Percentiles rank a stretch among this genome's conserved stretches.
Evolutionary conservation across 2,113 vertebrate species (phyloP).

Genomic region (Elephas maximus): DNA sequence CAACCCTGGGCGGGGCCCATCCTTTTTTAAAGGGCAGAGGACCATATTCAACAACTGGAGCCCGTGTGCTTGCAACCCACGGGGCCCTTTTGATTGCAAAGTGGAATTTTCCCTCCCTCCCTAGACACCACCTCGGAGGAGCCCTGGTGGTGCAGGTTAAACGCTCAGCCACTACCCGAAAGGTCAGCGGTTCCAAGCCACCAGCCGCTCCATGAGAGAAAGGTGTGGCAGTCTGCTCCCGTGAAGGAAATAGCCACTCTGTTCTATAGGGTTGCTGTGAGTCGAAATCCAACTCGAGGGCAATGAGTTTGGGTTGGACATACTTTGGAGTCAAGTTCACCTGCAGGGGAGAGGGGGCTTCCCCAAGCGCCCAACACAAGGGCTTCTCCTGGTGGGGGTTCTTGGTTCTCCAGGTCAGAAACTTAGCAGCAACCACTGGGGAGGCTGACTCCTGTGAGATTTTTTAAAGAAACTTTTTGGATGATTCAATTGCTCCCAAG

Average conservation of each 20-base stretch:
- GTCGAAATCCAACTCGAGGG: too few species aligned
- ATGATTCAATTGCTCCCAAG: not conserved
- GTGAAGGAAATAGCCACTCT: too few species aligned
- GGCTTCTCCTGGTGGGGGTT: accelerated
- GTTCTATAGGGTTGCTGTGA: too few species aligned
- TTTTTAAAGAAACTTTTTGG: not conserved
- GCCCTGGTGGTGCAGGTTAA: too few species aligned
- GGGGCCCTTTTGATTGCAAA: not conserved
- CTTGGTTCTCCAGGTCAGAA: not conserved
- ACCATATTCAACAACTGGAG: accelerated
- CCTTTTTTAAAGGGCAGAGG: not conserved
- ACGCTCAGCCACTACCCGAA: too few species aligned
- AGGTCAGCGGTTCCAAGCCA: too few species aligned
- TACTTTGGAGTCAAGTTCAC: too few species aligned
- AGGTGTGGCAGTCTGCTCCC: too few species aligned
- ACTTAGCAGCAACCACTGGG: not conserved
- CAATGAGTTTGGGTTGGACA: not conserved
- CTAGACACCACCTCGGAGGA: too few species aligned
- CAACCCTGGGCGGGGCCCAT: not conserved
- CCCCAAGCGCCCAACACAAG: not conserved
- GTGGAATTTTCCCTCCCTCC: not conserved
- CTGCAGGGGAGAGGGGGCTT: not conserved
- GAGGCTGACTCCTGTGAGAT: not conserved
- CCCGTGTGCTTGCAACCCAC: not conserved
- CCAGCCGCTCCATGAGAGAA: too few species aligned